Conservation (phyloP, 1,140 invertebrate species). For the Amyelois transitella region DNA sequence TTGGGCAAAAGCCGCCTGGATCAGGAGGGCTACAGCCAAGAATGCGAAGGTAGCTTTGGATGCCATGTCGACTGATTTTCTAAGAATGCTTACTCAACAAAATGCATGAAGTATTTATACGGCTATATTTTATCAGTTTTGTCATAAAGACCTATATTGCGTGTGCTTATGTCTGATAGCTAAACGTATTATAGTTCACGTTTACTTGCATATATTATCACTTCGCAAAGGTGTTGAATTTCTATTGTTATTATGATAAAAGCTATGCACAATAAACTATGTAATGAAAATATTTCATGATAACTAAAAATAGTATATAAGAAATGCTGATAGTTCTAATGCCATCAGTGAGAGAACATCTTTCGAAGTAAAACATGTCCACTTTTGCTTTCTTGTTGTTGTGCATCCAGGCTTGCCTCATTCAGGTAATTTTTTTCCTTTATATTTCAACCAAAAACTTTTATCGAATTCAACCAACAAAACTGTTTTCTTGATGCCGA, state of each 20-base stretch:
- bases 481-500: too few species aligned
- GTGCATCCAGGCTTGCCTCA: conserved; percentile 34
- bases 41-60: conserved; percentile 22
- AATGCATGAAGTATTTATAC: neutral
- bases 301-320: neutral
- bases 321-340: neutral
- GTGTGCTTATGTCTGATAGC: too few species aligned
- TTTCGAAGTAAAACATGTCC: conserved; percentile 26
- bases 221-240: too few species aligned
- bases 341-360: neutral
- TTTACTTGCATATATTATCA: neutral
- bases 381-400: conserved; percentile 29
- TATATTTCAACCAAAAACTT: neutral
- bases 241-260: too few species aligned
- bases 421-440: conserved; percentile 30
- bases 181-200: neutral
- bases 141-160: neutral
- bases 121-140: neutral
- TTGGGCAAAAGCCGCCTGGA: neutral
- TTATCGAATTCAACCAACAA: too few species aligned
- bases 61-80: conserved; percentile 16
- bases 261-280: too few species aligned
- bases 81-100: neutral
- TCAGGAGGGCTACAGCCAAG: conserved; percentile 25
- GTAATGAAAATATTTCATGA: neutral